Base-by-base conservation (phyloP, 2,888 invertebrate species). In the Heliothis peltigera region DNA sequence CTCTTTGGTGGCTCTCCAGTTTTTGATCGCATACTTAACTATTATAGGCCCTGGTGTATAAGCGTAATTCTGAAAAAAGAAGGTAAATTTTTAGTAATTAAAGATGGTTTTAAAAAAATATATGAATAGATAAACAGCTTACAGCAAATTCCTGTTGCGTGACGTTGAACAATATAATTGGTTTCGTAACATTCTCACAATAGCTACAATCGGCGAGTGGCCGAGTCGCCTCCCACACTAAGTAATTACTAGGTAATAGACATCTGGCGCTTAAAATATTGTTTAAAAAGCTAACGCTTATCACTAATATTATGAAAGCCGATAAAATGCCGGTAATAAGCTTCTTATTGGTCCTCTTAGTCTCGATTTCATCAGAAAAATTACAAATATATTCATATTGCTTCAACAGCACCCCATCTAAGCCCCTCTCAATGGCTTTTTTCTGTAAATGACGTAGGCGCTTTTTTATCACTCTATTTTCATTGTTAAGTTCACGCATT, bases 161-260 rank as follows among this genome's bases (percentile, higher is more conserved):
- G 79, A 97, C 86, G 91, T 98, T 98, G 75, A 92, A 88, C 70
- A 98, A 89, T 79, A 97, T 95, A 74, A 97, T 91, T 47, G 98
- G 97, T 77, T 95, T 95, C 57, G 95, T 95, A 66, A 98, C 93
- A 79, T 96, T 96, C 79, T 93, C 91, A 92, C 98, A 98, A 91
- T 97, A 97, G 81, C 95, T 94, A 87, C 98, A 98, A 91, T 98
- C 96, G 21, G 98, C 97, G 58, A 98, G 95, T 25, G 98, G 98
- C 77, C 98, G 95, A 21, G 98, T 97, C 57, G 97, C 97, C 93
- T 98, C 98, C 98, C 98, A 98, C 75, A 98, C 93, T 67, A 98
- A 95, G 89, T 97, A 98, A 94, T 98, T 98, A 90, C 97, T 98
- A 75, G 97, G 97, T 85, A 98, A 86, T 74, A 98, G 91, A 91